Conservation (phyloP, 2,113 vertebrate genomes). For the Boulengeromyrus knoepffleri region DNA sequence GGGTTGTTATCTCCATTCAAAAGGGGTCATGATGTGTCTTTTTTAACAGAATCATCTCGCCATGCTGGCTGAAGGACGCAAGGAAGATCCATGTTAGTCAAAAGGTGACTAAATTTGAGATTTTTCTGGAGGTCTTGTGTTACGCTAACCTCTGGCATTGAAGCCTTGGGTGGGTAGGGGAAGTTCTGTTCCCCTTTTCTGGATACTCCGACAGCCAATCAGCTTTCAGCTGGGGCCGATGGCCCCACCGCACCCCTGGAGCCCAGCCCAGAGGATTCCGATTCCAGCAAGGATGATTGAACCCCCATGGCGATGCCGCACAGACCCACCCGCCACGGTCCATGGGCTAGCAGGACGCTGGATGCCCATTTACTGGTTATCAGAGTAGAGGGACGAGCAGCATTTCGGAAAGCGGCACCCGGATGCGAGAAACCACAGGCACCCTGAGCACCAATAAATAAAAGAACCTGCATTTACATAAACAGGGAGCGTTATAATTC, state of each 20-base stretch:
- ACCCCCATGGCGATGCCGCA: neutral
- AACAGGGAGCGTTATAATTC: neutral
- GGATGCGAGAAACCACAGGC: neutral
- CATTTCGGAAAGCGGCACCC: neutral
- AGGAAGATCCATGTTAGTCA: neutral
- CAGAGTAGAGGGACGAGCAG: neutral
- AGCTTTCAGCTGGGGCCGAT: neutral
- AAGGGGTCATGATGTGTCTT: neutral
- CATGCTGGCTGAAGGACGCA: neutral
- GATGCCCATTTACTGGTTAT: neutral
- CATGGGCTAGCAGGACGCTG: neutral
- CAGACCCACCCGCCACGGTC: neutral
- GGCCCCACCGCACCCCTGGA: neutral
- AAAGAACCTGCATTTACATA: neutral
- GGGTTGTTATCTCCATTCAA: neutral
- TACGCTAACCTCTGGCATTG: neutral
- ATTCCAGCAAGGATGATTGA: neutral
- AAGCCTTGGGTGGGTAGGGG: neutral
- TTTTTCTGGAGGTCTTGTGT: neutral
- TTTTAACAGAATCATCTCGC: neutral
- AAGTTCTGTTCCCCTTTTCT: neutral
- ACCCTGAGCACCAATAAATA: neutral
- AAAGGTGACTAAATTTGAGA: neutral
- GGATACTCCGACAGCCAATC: neutral
- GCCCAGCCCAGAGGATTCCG: neutral